These are phyloP conservation scores for Meloidogyne exigua DNA, from an alignment of 1,140 invertebrate species.

Conservation along the genomic window DNA sequence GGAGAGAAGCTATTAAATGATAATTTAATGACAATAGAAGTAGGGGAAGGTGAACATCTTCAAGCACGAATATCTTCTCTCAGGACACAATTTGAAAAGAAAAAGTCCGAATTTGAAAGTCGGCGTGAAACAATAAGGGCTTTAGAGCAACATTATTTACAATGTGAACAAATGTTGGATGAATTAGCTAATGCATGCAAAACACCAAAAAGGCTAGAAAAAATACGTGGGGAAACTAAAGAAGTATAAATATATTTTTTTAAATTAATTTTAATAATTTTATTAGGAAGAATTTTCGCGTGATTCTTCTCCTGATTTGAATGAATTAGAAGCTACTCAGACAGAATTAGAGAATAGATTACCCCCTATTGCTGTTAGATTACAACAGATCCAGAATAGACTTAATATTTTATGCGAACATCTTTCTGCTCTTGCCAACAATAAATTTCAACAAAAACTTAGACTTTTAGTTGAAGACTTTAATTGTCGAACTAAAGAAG, in stretches of 20 bases:
- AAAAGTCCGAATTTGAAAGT: constrained; percentile 29
- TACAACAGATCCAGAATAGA: constrained; percentile 47
- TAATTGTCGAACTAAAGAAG: constrained; percentile 27
- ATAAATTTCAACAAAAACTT: constrained; percentile 31
- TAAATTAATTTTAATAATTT: background rate
- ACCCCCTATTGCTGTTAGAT: constrained; percentile 41
- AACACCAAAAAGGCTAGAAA: background rate
- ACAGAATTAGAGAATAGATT: constrained; percentile 37
- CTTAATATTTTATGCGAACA: constrained; percentile 28
- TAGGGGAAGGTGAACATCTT: constrained; percentile 45
- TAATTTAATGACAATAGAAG: constrained; percentile 52
- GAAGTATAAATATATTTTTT: background rate
- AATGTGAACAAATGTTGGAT: constrained; percentile 36
- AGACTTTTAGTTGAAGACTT: constrained; percentile 35
- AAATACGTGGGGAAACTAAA: background rate
- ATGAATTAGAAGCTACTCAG: constrained; percentile 45
- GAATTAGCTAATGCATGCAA: constrained; percentile 25
- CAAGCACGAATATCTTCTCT: constrained; percentile 28
- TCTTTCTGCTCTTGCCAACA: constrained; percentile 25
- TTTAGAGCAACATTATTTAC: constrained; percentile 34
- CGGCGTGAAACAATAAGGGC: constrained; percentile 10
- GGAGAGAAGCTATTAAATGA: constrained; percentile 40
- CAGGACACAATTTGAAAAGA: constrained; percentile 16
- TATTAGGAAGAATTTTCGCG: constrained; percentile 21
- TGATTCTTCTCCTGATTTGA: constrained; percentile 44